Conservation (phyloP, 2,888 invertebrate species). For the Ennomos fuscantarius region DNA sequence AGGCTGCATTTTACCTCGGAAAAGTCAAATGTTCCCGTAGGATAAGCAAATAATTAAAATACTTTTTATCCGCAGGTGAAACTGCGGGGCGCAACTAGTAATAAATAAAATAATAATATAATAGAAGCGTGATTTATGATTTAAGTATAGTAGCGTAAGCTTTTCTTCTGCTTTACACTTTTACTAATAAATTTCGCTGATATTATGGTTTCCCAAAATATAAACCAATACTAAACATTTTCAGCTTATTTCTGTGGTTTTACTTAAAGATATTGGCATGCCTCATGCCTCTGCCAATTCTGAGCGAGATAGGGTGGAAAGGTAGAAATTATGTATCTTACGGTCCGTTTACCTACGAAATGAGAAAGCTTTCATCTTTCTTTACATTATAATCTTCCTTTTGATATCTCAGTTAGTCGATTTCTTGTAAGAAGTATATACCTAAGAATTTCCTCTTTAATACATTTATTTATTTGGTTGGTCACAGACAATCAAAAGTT, state of each 20-base stretch:
- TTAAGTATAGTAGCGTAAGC: no score
- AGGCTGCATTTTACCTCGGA: no score
- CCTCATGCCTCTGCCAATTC: slow-evolving; percentile 2
- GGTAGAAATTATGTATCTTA: slow-evolving; percentile 28
- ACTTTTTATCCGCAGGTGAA: no score
- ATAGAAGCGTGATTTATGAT: no score
- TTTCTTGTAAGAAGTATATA: slow-evolving; percentile 20
- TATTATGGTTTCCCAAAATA: no score
- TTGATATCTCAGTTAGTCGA: slow-evolving; percentile 30
- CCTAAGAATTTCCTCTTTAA: slow-evolving; percentile 12
- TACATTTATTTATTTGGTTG: slow-evolving; percentile 25
- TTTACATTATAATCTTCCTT: slow-evolving; percentile 34
- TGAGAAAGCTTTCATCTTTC: slow-evolving; percentile 35
- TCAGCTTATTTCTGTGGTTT: slow-evolving; percentile 8
- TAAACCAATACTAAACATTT: no score
- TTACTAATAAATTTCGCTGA: no score
- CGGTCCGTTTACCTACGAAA: slow-evolving; percentile 27
- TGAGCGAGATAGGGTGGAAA: slow-evolving; percentile 21
- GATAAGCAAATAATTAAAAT: no score
- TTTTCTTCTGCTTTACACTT: no score
- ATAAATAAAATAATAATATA: no score
- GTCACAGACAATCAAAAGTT: slow-evolving; percentile 25
- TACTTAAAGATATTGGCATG: slow-evolving; percentile 12
- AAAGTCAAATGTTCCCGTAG: no score
- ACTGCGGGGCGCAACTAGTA: no score